phyloP scores from a whole-genome alignment of 2,888 invertebrate species.

The Apamea epomidion region DNA sequence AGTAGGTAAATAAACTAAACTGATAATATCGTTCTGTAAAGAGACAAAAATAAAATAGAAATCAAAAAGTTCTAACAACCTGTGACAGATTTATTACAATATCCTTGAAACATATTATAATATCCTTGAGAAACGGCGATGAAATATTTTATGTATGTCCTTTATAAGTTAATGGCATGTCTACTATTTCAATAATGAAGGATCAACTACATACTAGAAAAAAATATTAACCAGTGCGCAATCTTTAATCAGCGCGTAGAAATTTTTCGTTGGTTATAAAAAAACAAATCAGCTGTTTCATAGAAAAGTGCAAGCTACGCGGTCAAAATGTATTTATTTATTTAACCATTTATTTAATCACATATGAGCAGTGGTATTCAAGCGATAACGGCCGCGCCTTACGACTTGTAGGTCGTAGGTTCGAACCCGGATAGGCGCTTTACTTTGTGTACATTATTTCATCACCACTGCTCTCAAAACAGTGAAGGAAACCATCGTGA shows the following conservation, averaged over 20 bases:
- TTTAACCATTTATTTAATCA: too few relatives aligned
- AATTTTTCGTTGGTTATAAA: too few relatives aligned
- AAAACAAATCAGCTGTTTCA: too few relatives aligned
- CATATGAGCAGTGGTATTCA: too few relatives aligned
- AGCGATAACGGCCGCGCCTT: too few relatives aligned
- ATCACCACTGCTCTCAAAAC: too few relatives aligned
- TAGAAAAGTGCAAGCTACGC: too few relatives aligned
- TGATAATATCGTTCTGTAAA: not conserved
- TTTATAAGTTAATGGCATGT: not conserved
- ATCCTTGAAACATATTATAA: not conserved
- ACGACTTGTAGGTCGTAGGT: too few relatives aligned
- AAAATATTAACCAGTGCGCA: not conserved
- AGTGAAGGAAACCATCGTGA: too few relatives aligned
- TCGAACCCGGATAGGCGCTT: too few relatives aligned
- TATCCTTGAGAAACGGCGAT: not conserved
- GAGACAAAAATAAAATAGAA: constrained; percentile 1
- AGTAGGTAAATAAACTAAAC: constrained; percentile 43
- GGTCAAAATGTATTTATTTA: too few relatives aligned
- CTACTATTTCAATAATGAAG: not conserved
- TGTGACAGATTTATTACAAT: not conserved
- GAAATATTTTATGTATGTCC: not conserved
- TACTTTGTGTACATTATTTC: too few relatives aligned
- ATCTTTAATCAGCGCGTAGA: not conserved
- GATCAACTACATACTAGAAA: not conserved
- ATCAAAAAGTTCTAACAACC: constrained; percentile 23